Evolutionary conservation across 2,797 vertebrate genomes (phyloP).

Genomic region (Propithecus deckenii): DNA sequence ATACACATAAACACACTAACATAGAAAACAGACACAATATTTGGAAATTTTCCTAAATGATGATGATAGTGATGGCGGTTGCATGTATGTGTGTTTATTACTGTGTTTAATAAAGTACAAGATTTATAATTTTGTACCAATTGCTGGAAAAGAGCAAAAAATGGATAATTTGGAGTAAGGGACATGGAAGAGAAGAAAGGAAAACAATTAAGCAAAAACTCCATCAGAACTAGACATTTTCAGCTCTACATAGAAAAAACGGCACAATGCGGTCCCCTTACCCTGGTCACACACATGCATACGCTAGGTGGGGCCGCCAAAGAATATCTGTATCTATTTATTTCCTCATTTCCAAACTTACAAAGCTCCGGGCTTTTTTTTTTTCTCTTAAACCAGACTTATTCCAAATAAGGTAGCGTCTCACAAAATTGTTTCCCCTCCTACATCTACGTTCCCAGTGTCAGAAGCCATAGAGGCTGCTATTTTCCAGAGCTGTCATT

Average conservation of each 20-base stretch:
- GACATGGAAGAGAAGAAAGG: not conserved
- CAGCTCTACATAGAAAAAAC: not conserved
- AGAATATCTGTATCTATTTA: conserved; percentile 21
- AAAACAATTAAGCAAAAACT: conserved; percentile 1
- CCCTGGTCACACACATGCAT: not conserved
- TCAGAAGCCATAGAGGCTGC: conserved; percentile 28
- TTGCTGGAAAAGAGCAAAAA: not conserved
- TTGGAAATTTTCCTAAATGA: not conserved
- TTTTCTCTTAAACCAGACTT: conserved; percentile 23
- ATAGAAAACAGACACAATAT: not conserved
- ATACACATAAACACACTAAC: not conserved
- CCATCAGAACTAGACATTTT: not conserved
- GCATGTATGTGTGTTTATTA: not conserved
- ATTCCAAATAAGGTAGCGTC: conserved; percentile 65
- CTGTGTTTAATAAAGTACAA: conserved; percentile 1
- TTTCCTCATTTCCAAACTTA: conserved; percentile 45
- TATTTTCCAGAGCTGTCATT: conserved; percentile 52
- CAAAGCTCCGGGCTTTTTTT: not conserved
- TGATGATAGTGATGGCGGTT: not conserved
- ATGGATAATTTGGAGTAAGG: not conserved
- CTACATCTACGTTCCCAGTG: conserved; percentile 39
- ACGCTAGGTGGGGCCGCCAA: not conserved
- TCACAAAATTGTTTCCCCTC: conserved; percentile 63
- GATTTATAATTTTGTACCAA: not conserved
- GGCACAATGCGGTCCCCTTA: not conserved